Base-by-base conservation (phyloP, 2,113 vertebrate genomes). In the Eptatretus burgeri region DNA sequence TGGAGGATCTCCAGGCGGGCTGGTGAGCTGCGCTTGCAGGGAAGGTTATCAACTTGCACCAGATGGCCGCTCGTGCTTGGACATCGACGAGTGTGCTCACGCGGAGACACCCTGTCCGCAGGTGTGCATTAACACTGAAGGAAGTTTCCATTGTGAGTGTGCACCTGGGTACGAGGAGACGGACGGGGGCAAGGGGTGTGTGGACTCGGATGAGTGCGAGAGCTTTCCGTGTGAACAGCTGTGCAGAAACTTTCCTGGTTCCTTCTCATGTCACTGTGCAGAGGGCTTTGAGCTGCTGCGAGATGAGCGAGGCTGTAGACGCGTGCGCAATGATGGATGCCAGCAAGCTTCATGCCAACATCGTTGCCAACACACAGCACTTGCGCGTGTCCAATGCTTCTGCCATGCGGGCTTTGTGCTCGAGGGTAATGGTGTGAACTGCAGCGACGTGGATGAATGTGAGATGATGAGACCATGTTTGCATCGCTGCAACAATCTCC, bases 371-470 rank as follows among this genome's bases (percentile, higher is more conserved):
- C 27, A 41, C 27, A 41, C 7, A 7, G 27, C 27, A 41, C 27
- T 7, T 41, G 56, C n/a, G n/a, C n/a, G 20, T 17, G n/a, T 12
- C n/a, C n/a, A 60, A 20, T 60, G 56, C 11, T 60, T 17, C 56
- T 60, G 56, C 12, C n/a, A 20, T 20, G n/a, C 56, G 56, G 56
- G 56, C 56, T 60, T 17, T 12, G 12, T 20, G 19, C 56, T 60
- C n/a, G n/a, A 60, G n/a, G 56, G 19, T 2, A 60, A 60, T 12
- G 56, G 56, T 20, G 56, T 20, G n/a, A 60, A 60, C 12, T 60
- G 56, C 56, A 60, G n/a, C 56, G 56, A 60, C 56, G 56, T 60
- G 56, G 56, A 60, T 20, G 56, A 60, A 20, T 60, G 56, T 20
- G 11, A 60, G 56, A 41, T 7, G 27, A 17, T 20, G 56, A 60